Base-by-base conservation (phyloP, 1,140 invertebrate genomes). In the Diplogasteroides magnus region DNA sequence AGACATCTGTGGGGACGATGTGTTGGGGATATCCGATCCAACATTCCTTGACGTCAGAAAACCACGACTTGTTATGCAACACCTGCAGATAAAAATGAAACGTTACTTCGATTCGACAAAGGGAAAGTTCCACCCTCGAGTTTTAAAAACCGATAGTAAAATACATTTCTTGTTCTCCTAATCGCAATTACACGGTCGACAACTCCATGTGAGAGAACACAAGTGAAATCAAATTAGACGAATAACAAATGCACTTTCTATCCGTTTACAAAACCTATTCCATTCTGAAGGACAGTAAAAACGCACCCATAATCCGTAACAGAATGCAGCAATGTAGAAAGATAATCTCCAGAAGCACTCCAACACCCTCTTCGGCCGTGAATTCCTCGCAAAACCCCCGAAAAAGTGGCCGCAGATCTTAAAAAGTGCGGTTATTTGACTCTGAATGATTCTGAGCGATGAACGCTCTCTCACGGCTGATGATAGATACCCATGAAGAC, bases 11-110 rank as follows among this genome's bases (percentile, higher is more conserved):
- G 2, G 77, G 76, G 56, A 77, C 67, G 0, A 55, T 31, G 61
- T 78, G 77, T 19, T 65, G 65, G n/a, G 77, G 77, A 58, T 80
- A 79, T 0, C 64, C 74, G 56, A 76, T 78, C 76, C 76, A 79
- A 64, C 78, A 75, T 37, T 79, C 56, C 19, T 73, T 73, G 11
- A 78, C 72, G 58, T 79, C 76, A 31, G 63, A 76, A 19, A 79
- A 58, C 77, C 77, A 79, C 15, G 72, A 56, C 29, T 78, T 77
- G 76, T 79, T 68, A 11, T 27, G 37, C 31, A 79, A 62, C 6
- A 78, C 19, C 37, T 48, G 37, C 19, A 48, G 19, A 19, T 11
- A 11, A 11, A 11, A 19, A 48, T 48, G 6, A 19, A 48, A 19
- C 37, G 37, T 11, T 48, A 48, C 19, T n/a, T n/a, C n/a, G n/a